Evolutionary conservation across 2,888 invertebrate genomes (phyloP).

Genomic region (Clivina fossor): DNA sequence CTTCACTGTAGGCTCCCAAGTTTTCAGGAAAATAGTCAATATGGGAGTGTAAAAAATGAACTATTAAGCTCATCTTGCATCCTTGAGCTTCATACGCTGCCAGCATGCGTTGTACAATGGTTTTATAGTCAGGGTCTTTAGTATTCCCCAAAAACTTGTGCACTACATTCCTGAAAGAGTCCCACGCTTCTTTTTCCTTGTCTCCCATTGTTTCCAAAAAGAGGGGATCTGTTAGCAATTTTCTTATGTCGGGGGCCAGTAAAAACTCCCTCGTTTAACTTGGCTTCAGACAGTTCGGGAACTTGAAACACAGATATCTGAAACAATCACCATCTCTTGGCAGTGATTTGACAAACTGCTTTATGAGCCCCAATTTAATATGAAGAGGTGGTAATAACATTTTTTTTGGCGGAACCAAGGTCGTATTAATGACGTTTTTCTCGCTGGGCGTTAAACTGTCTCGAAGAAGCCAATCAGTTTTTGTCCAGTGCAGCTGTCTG

Average conservation of each 20-base stretch:
- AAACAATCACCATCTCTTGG: conserved; percentile 10
- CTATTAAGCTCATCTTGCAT: conserved; percentile 34
- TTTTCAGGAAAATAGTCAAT: conserved; percentile 32
- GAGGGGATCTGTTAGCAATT: conserved; percentile 27
- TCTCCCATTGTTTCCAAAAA: conserved; percentile 25
- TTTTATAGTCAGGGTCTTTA: conserved; percentile 34
- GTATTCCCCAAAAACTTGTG: conserved; percentile 33
- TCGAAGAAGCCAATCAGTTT: conserved; percentile 38
- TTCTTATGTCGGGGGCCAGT: no score
- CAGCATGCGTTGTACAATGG: conserved; percentile 31
- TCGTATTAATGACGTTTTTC: conserved; percentile 31
- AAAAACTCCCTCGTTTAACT: conserved; percentile 29
- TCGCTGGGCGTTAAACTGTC: conserved; percentile 25
- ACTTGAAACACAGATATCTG: conserved; percentile 19
- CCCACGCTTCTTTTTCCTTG: conserved; percentile 30
- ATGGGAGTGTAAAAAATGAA: conserved; percentile 32
- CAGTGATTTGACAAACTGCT: conserved; percentile 41
- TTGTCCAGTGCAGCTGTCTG: conserved; percentile 40
- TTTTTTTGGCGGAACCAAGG: conserved; percentile 32
- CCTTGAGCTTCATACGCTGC: conserved; percentile 15
- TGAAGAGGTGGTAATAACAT: conserved; percentile 40
- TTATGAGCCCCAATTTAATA: conserved; percentile 44
- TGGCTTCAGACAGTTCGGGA: conserved; percentile 30
- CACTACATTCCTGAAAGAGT: conserved; percentile 31
- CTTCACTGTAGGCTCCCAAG: no score